Evolutionary conservation across 2,888 invertebrate species (phyloP).

Genomic region (Conops quadrifasciatus): DNA sequence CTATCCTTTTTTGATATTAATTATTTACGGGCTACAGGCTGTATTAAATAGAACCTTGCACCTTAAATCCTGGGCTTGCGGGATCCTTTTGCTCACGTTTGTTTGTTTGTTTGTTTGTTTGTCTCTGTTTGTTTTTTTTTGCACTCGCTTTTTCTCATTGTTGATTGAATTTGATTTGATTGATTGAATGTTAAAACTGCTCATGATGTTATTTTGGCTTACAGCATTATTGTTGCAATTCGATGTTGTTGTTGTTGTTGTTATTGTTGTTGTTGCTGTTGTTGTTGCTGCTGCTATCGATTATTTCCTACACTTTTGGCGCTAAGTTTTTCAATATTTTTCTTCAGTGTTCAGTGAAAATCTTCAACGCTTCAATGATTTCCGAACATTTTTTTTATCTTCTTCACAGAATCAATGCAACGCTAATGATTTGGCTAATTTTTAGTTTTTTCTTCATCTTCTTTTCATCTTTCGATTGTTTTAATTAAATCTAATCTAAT

Average conservation of each 20-base stretch:
- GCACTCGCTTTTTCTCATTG: too few relatives aligned
- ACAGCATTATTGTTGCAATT: constrained; percentile 1
- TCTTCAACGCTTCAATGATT: too few relatives aligned
- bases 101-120: too few relatives aligned
- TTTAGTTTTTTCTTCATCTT: not conserved
- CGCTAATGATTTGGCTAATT: not conserved
- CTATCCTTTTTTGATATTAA: too few relatives aligned
- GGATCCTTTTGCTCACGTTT: too few relatives aligned
- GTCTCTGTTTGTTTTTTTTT: too few relatives aligned
- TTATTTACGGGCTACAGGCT: too few relatives aligned
- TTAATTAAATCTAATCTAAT: too few relatives aligned
- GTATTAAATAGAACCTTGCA: too few relatives aligned
- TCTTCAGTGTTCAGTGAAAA: not conserved
- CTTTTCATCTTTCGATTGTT: not conserved
- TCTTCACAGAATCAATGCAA: too few relatives aligned
- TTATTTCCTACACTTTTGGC: not conserved
- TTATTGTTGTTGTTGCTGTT: constrained; percentile 1
- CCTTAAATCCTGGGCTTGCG: too few relatives aligned
- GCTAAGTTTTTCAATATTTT: not conserved
- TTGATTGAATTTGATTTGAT: too few relatives aligned
- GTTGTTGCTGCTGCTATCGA: not conserved
- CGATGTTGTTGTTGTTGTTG: not conserved
- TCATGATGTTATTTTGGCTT: not conserved
- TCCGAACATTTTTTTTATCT: not conserved
- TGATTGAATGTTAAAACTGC: not conserved